Conservation (phyloP, 2,113 vertebrate species). For the Heterotis niloticus region DNA sequence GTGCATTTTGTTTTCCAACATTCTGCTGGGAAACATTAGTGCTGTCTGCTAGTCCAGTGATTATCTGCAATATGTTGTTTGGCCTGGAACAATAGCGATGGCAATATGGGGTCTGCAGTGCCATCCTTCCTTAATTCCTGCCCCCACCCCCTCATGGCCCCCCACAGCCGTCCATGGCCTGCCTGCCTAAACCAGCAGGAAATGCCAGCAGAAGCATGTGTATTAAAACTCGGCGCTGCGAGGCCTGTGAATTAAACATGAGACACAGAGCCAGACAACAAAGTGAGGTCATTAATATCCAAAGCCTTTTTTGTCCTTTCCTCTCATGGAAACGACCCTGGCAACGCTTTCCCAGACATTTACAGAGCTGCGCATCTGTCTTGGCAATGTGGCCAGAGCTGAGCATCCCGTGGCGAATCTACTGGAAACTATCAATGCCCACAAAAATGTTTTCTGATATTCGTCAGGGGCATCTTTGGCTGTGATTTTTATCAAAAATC, state of each 20-base stretch:
- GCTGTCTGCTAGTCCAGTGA: too few species aligned
- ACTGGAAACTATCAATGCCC: not conserved
- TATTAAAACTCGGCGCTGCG: not conserved
- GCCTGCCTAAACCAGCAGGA: not conserved
- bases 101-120: too few species aligned
- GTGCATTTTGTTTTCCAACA: too few species aligned
- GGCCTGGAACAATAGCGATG: too few species aligned
- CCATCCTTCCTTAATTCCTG: not conserved
- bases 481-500: not conserved
- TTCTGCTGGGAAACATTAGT: too few species aligned
- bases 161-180: not conserved
- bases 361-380: not conserved
- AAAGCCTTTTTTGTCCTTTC: not conserved
- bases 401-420: not conserved
- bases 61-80: too few species aligned
- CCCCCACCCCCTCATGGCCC: not conserved
- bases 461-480: not conserved
- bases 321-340: not conserved
- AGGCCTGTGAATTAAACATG: not conserved
- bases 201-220: not conserved
- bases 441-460: constrained; percentile 1
- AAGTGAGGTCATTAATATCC: not conserved
- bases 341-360: not conserved
- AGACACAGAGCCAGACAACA: not conserved
- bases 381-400: not conserved